phyloP scores from a whole-genome alignment of 1,140 invertebrate genomes.

The Leptestheria dahalacensis region DNA sequence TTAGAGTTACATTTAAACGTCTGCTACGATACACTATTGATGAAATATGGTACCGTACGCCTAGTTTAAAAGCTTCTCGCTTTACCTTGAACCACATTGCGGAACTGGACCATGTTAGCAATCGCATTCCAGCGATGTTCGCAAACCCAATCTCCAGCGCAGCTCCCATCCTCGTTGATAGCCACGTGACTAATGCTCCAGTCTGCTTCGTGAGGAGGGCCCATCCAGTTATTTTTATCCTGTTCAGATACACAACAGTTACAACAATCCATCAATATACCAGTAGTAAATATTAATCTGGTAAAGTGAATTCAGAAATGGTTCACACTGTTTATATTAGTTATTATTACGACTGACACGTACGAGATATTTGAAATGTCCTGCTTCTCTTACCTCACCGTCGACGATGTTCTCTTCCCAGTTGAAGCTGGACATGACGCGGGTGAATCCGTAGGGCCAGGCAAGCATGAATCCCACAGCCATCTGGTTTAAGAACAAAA shows the following conservation, averaged over 20 bases:
- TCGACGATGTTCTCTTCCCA: conserved; percentile 21
- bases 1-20: too few relatives aligned
- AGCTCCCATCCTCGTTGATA: not conserved
- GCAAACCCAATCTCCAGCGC: not conserved
- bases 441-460: conserved; percentile 35
- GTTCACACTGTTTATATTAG: not conserved
- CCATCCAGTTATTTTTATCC: not conserved
- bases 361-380: too few relatives aligned
- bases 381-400: not conserved
- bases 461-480: conserved; percentile 38
- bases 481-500: conserved; percentile 26
- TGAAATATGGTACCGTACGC: too few relatives aligned
- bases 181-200: not conserved
- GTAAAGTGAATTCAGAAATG: not conserved
- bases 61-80: too few relatives aligned
- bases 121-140: not conserved
- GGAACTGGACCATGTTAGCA: not conserved
- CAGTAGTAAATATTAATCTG: not conserved
- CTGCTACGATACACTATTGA: too few relatives aligned
- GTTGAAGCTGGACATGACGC: conserved; percentile 39
- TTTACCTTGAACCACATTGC: not conserved
- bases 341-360: not conserved
- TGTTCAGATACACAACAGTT: not conserved
- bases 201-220: not conserved
- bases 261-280: not conserved